Percentiles rank a stretch among this genome's conserved stretches.
Conservation (phyloP, 1,140 invertebrate species). For the Patella vulgata region DNA sequence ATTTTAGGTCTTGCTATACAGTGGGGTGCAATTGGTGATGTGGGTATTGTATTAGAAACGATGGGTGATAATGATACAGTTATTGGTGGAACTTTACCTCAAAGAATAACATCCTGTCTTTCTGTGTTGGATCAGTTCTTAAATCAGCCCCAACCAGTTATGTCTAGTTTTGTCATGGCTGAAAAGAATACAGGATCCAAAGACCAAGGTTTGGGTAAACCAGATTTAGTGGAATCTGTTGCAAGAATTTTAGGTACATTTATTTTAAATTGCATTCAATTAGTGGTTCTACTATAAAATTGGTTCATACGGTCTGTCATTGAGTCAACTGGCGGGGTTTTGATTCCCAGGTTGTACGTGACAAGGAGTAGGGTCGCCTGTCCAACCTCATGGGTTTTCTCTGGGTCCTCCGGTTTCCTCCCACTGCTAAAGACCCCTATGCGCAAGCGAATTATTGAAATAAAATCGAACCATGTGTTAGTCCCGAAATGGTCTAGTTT, state of each 20-base stretch:
- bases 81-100: conserved; percentile 91
- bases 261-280: no score
- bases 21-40: conserved; percentile 98
- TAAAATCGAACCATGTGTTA: no score
- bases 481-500: no score
- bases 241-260: conserved; percentile 64
- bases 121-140: conserved; percentile 87
- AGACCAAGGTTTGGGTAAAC: conserved; percentile 20
- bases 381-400: no score
- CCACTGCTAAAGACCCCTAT: no score
- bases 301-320: no score
- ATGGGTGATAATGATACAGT: conserved; percentile 91
- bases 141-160: conserved; percentile 85
- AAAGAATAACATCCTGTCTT: conserved; percentile 90
- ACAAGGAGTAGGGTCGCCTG: no score
- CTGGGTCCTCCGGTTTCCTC: no score
- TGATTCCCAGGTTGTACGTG: no score
- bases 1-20: conserved; percentile 82
- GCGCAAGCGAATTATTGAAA: no score
- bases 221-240: conserved; percentile 57
- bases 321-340: no score
- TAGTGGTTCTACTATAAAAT: no score
- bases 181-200: conserved; percentile 71
- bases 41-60: conserved; percentile 88
- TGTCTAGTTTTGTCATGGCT: conserved; percentile 83